Evolutionary conservation across 1,140 invertebrate species (phyloP).

Genomic region (Drosophila hydei): DNA sequence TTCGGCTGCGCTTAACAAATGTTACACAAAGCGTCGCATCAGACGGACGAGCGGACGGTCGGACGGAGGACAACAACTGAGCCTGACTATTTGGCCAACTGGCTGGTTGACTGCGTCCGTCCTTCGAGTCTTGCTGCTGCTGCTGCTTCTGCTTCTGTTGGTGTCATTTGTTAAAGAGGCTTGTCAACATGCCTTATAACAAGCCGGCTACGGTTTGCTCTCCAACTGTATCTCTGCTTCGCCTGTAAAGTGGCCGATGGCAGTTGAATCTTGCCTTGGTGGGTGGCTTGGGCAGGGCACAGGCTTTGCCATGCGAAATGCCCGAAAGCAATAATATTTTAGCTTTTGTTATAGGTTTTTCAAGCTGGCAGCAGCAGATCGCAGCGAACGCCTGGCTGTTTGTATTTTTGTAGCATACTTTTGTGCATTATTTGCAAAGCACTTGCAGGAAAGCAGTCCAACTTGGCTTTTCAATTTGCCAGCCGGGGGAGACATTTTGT

Average conservation of each 20-base stretch:
- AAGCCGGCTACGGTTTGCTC: constrained; percentile 71
- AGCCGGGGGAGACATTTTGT: constrained; percentile 46
- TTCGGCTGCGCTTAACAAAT: constrained; percentile 73
- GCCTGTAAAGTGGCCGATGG: constrained; percentile 43
- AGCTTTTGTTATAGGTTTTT: constrained; percentile 79
- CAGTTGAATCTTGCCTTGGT: constrained; percentile 7
- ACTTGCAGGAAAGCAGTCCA: constrained; percentile 65
- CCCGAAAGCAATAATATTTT: constrained; percentile 78
- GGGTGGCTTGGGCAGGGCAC: background rate
- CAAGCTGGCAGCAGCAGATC: constrained; percentile 35
- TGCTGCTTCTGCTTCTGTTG: constrained; percentile 57
- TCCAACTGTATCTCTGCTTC: constrained; percentile 27
- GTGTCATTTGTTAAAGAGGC: constrained; percentile 83
- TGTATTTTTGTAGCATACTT: constrained; percentile 79
- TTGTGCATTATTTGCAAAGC: constrained; percentile 79
- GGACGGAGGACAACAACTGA: constrained; percentile 21
- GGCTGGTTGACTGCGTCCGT: constrained; percentile 37
- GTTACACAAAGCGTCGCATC: constrained; percentile 62
- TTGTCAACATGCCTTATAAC: constrained; percentile 82
- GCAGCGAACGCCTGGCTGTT: constrained; percentile 58
- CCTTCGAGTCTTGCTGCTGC: constrained; percentile 20
- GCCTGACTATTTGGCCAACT: constrained; percentile 67
- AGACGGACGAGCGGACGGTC: constrained; percentile 18
- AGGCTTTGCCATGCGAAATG: constrained; percentile 4
- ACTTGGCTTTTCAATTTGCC: constrained; percentile 76